Base-by-base conservation (phyloP, 2,113 vertebrate species). In the Atherinomorus stipes region DNA sequence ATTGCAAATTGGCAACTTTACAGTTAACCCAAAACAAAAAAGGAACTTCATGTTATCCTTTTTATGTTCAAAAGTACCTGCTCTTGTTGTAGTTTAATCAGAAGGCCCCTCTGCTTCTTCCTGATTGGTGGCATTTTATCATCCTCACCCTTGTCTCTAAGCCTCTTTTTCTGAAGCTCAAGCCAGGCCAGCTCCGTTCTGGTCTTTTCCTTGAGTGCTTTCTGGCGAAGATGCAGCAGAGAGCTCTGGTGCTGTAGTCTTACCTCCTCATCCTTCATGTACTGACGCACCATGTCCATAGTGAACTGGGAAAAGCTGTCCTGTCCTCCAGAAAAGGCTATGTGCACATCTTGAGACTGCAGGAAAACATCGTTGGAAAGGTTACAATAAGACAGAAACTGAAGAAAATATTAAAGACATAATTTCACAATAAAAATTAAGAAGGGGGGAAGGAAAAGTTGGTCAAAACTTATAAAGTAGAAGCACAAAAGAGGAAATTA, bases 91-190 rank as follows among this genome's bases (percentile, higher is more conserved):
- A 99, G 93, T 71, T 93, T 97, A 70, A 98, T 83, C 49, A 99
- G 91, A 76, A 99, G 93, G 19, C 97, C 96, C 78, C 97, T 95
- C 85, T 99, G 97, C 71, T 94, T 96, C 85, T 99, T 99, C 71
- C 96, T 94, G 58, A 99, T 95, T 7, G 98, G 97, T 3, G 98
- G 98, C 97, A 99, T 98, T 88, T 98, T 99, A 87, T 99, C 98
- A 91, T 99, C 98, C 76, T 99, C 97, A 69, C 98, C 98, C 85
- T 99, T 99, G 90, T 98, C 96, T 91, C 96, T 89, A n/a, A 99
- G 93, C 79, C 92, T 96, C 95, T 94, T 96, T 85, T 96, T 99
- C 71, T 98, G 97, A 84, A 98, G 98, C 49, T 99, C 97, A 19
- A 99, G 90, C 98, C 98, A 99, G 50, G 97, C 98, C 70, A 99